Percentiles rank a stretch among this genome's conserved stretches.
phyloP scores from a whole-genome alignment of 2,888 invertebrate species.

The Agrochola circellaris region DNA sequence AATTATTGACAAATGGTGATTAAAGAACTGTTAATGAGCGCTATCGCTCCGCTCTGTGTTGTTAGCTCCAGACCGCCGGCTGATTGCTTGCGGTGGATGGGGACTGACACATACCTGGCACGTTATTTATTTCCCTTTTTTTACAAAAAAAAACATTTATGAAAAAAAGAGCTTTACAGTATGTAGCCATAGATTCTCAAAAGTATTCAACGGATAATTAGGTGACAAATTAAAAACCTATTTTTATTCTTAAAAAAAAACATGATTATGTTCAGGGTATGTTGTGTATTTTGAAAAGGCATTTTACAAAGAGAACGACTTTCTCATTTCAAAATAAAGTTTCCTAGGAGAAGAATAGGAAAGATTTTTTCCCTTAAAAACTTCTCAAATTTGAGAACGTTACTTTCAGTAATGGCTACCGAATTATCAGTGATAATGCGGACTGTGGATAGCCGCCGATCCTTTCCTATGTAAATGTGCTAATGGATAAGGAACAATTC shows the following conservation, averaged over 20 bases:
- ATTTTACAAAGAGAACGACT: not conserved
- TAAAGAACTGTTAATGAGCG: slow-evolving; percentile 44
- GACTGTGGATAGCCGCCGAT: slow-evolving; percentile 3
- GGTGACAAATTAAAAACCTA: not conserved
- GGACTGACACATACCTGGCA: not conserved
- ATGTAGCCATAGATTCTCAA: not conserved
- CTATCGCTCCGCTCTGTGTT: slow-evolving; percentile 2
- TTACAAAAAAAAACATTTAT: not conserved
- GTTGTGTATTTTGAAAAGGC: not conserved
- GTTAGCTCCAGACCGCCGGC: slow-evolving; percentile 36
- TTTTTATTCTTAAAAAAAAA: not conserved
- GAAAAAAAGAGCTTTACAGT: not conserved
- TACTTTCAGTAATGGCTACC: slow-evolving; percentile 21
- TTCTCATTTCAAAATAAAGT: not conserved
- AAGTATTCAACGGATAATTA: not conserved
- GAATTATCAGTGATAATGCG: slow-evolving; percentile 23
- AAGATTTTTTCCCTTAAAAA: not conserved
- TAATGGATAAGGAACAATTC: slow-evolving; percentile 40
- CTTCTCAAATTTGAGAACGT: not conserved
- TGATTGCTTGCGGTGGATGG: slow-evolving; percentile 36
- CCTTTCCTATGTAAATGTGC: slow-evolving; percentile 32
- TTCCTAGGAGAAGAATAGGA: not conserved
- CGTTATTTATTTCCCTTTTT: not conserved
- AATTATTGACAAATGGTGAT: slow-evolving; percentile 27
- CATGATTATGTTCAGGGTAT: no score